A percentile compares a stretch with the other conserved stretches of the same genome.
These are phyloP conservation scores for Lates japonicus DNA, from an alignment of 2,797 vertebrate genomes.

Conservation along the genomic window DNA sequence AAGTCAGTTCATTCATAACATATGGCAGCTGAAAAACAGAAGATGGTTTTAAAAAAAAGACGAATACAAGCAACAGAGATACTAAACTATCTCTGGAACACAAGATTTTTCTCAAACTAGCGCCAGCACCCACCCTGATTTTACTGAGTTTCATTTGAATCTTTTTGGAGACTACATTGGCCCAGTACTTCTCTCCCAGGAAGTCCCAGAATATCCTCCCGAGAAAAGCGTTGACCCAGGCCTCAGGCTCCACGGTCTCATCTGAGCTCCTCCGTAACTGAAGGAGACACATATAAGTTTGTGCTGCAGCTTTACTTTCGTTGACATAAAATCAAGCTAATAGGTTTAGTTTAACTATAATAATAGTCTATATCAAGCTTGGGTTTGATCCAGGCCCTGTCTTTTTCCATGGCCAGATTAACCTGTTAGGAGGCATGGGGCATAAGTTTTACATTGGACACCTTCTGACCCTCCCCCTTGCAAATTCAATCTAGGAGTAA, in stretches of 20 bases:
- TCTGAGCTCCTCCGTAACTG: constrained; percentile 85
- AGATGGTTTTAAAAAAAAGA: neutral
- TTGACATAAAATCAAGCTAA: neutral
- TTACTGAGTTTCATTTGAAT: constrained; percentile 99
- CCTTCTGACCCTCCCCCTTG: neutral
- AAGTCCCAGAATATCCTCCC: constrained; percentile 99
- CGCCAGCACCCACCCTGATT: constrained; percentile 91
- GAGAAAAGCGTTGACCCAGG: constrained; percentile 97
- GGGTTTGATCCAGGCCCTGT: neutral
- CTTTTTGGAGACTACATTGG: constrained; percentile 96
- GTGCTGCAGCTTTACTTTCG: neutral
- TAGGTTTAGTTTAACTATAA: neutral
- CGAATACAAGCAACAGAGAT: neutral
- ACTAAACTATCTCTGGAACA: neutral
- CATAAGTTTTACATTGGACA: no score
- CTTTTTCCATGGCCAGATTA: neutral
- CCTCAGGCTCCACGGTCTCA: constrained; percentile 89
- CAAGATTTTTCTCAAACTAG: neutral
- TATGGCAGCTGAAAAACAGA: constrained; percentile 91
- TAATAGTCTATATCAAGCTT: neutral
- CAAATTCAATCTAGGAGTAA: neutral
- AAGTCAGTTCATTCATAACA: constrained; percentile 98
- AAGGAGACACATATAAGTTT: constrained; percentile 26
- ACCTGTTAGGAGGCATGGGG: neutral
- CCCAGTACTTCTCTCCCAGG: constrained; percentile 98